Evolutionary conservation across 2,888 invertebrate genomes (phyloP).

Genomic region (Hydrotaea cyrtoneurina): DNA sequence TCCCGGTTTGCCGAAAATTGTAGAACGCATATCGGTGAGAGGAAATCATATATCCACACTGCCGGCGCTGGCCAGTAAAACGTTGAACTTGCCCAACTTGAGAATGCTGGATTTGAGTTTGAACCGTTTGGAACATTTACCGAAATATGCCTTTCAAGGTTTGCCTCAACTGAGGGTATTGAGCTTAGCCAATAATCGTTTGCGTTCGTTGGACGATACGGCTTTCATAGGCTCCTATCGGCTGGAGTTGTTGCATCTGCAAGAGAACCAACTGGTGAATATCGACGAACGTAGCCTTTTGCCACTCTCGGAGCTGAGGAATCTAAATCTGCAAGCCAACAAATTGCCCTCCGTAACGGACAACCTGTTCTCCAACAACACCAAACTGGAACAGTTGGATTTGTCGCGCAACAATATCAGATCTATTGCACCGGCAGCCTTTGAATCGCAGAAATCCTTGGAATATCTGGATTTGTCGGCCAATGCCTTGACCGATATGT

Average conservation of each 20-base stretch:
- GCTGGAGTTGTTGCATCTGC: conserved; percentile 88
- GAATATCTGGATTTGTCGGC: conserved; percentile 89
- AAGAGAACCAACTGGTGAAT: conserved; percentile 87
- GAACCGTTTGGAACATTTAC: conserved; percentile 88
- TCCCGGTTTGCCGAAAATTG: conserved; percentile 88
- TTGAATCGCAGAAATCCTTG: conserved; percentile 85
- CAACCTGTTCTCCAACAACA: conserved; percentile 85
- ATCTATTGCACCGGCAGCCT: conserved; percentile 84
- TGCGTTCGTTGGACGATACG: conserved; percentile 86
- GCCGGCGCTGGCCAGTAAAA: conserved; percentile 84
- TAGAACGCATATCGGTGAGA: conserved; percentile 88
- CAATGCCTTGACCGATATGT: conserved; percentile 88
- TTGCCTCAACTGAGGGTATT: conserved; percentile 86
- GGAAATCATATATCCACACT: conserved; percentile 87
- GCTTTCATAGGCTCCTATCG: conserved; percentile 86
- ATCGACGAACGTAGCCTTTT: conserved; percentile 85
- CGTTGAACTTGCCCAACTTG: conserved; percentile 87
- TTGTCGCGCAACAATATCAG: conserved; percentile 89
- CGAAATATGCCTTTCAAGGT: conserved; percentile 84
- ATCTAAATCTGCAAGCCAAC: conserved; percentile 89
- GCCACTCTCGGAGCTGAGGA: conserved; percentile 84
- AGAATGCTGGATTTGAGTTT: conserved; percentile 88
- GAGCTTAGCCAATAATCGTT: conserved; percentile 87
- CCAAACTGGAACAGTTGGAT: conserved; percentile 85
- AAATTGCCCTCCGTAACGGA: conserved; percentile 87